phyloP scores from a whole-genome alignment of 30 jellyfish, hydroid and myxozoan genomes.

The Rhopilema esculentum region DNA sequence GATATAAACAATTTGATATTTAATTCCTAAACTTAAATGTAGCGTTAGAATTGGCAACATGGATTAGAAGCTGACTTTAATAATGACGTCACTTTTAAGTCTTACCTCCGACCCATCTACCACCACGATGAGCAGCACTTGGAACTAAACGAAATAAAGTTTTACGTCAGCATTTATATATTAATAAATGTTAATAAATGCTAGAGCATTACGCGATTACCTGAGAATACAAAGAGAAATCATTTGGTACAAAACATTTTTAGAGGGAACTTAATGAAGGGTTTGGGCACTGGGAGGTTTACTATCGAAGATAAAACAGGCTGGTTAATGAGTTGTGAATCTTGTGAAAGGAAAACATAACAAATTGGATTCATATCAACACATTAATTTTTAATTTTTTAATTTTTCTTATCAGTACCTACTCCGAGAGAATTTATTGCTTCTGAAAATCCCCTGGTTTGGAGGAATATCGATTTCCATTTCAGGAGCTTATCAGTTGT shows the following conservation, averaged over 20 bases:
- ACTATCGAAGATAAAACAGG: too few species aligned
- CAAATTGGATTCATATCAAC: too few species aligned
- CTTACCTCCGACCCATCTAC: constrained; percentile 63
- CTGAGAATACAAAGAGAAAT: too few species aligned
- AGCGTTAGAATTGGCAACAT: background rate
- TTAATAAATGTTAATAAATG: background rate
- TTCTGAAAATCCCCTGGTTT: too few species aligned
- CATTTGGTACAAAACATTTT: background rate
- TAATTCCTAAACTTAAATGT: background rate
- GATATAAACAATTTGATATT: background rate
- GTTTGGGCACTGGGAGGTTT: background rate
- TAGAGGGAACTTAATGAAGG: background rate
- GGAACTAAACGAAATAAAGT: constrained; percentile 29
- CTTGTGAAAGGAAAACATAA: too few species aligned
- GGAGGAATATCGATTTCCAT: too few species aligned
- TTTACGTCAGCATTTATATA: background rate
- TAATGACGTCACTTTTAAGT: background rate
- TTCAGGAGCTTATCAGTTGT: too few species aligned
- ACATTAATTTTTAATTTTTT: too few species aligned
- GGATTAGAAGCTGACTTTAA: background rate
- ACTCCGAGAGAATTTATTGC: too few species aligned
- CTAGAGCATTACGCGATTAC: background rate
- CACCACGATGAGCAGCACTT: constrained; percentile 49
- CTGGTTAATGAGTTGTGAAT: too few species aligned
- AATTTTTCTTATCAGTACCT: too few species aligned